Evolutionary conservation across 2,113 vertebrate species (phyloP).

Genomic region (Rostratula benghalensis): DNA sequence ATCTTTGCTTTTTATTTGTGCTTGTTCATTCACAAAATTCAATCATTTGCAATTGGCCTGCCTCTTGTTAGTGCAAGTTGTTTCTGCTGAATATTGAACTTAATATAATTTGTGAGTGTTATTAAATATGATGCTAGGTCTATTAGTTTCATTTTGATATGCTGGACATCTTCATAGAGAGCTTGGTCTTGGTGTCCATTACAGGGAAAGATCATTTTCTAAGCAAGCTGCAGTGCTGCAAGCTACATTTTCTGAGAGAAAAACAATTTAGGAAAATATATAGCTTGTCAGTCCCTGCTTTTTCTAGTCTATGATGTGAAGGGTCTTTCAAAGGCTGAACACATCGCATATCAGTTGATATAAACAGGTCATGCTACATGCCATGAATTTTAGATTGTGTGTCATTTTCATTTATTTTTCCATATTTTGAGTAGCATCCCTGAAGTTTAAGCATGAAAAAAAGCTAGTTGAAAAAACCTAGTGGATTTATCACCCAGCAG

Average conservation of each 20-base stretch:
- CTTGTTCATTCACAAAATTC: slow-evolving; percentile 35
- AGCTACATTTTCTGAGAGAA: neutral
- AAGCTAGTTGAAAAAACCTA: neutral
- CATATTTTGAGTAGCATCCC: slow-evolving; percentile 13
- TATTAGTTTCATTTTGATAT: slow-evolving; percentile 12
- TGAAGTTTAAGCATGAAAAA: slow-evolving; percentile 9
- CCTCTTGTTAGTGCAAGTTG: slow-evolving; percentile 1
- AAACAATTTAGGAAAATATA: slow-evolving; percentile 25
- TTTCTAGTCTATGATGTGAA: neutral
- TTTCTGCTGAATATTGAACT: slow-evolving; percentile 13
- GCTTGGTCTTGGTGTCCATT: neutral
- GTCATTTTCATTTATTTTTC: slow-evolving; percentile 38
- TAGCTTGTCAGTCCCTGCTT: neutral
- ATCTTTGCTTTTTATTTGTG: slow-evolving; percentile 28
- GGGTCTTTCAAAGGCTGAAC: neutral
- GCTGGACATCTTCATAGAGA: neutral
- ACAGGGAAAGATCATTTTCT: neutral
- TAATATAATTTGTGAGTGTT: slow-evolving; percentile 12
- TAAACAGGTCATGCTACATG: neutral
- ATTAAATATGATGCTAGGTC: neutral
- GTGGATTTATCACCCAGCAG: slow-evolving; percentile 53
- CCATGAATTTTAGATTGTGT: slow-evolving; percentile 15
- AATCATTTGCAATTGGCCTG: slow-evolving; percentile 2
- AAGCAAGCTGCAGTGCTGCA: neutral
- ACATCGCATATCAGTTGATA: neutral